Percentiles rank a stretch among this genome's conserved stretches.
These are phyloP conservation scores for Phrixothrix hirtus DNA, from an alignment of 2,888 invertebrate genomes.

Conservation along the genomic window DNA sequence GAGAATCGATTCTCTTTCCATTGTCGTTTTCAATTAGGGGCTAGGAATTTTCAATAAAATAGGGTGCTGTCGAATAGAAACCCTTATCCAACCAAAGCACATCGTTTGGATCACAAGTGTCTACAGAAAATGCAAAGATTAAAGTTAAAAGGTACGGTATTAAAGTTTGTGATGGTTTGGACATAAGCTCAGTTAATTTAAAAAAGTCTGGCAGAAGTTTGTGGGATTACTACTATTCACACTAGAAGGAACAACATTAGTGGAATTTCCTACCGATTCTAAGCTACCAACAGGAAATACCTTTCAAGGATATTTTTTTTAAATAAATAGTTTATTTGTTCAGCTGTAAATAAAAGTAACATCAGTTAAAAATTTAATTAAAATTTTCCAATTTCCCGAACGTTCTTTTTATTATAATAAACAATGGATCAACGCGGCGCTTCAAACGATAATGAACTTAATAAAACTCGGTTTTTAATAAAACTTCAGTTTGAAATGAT, in stretches of 20 bases:
- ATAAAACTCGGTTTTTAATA: no score
- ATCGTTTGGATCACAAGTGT: slow-evolving; percentile 19
- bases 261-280: slow-evolving; percentile 11
- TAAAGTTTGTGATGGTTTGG: slow-evolving; percentile 5
- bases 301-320: slow-evolving; percentile 22
- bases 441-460: no score
- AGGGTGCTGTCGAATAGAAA: slow-evolving; percentile 37
- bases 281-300: slow-evolving; percentile 20
- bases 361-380: no score
- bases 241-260: slow-evolving; percentile 15
- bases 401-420: no score
- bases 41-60: slow-evolving; percentile 41
- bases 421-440: no score
- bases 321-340: no score
- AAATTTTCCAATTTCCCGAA: no score
- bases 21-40: slow-evolving; percentile 41
- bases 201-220: slow-evolving; percentile 10
- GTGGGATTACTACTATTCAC: slow-evolving; percentile 6
- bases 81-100: slow-evolving; percentile 24
- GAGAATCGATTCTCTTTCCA: slow-evolving; percentile 40
- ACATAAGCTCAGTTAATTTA: slow-evolving; percentile 14
- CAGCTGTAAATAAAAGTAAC: no score
- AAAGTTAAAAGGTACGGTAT: slow-evolving; percentile 7
- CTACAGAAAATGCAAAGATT: slow-evolving; percentile 23
- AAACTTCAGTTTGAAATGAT: no score